Base-by-base conservation (phyloP, 2,797 vertebrate species). In the Cyprinella venusta region DNA sequence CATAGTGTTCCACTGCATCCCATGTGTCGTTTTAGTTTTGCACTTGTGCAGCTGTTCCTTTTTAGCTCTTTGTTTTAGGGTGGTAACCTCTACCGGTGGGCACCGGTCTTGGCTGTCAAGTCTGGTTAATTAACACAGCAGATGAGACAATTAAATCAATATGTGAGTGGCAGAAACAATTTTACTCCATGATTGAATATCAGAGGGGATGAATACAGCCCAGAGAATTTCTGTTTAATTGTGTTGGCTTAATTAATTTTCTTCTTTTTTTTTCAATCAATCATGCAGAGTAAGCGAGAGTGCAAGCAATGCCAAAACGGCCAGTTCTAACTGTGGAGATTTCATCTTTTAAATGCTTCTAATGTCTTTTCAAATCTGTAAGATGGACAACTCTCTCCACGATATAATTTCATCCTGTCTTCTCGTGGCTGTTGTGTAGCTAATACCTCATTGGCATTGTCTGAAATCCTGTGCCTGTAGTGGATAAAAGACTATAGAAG, bases 121-220 rank as follows among this genome's bases (percentile, higher is more conserved):
- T 75, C 84, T 89, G 56, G 85, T 90, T 92, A 91, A 93, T 93
- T 92, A 93, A 91, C 89, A 88, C 87, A 74, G 77, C 74, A 79
- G 87, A 89, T 88, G 88, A 88, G 87, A 88, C 82, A 92, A 92
- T 89, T 90, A 90, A 92, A 93, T 92, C 88, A 92, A 91, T 91
- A 90, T 89, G 80, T 90, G 90, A 92, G 87, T 90, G 90, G 84
- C 90, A 92, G 90, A 92, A 91, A 92, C 88, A 89, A 92, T 92
- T 91, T 90, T 80, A 88, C 82, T 87, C 84, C 74, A 87, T 90
- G 88, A 90, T 88, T 89, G 89, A 91, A 87, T 90, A 91, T 92
- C 88, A 91, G 80, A 86, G 84, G 84, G 86, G 86, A 89, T 86
- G 83, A 77, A 86, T 64, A 84, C 90, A 84, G 81, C 80, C 52